Percentiles rank a stretch among this genome's conserved stretches.
Evolutionary conservation across 2,113 vertebrate genomes (phyloP).

Genomic region (Macrotis lagotis): DNA sequence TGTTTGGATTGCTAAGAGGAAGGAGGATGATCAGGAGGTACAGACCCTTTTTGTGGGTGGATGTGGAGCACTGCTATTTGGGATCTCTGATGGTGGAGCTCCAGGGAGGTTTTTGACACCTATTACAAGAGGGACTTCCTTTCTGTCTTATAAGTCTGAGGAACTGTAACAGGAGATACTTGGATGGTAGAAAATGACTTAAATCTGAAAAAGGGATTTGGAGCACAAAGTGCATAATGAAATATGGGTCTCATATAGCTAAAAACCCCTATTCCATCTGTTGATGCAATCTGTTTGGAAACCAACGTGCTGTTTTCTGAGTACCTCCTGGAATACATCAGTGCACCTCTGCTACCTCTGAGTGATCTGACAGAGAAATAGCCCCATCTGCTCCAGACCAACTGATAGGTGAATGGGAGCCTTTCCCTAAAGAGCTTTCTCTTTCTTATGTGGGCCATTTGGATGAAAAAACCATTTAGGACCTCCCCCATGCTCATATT

Average conservation of each 20-base stretch:
- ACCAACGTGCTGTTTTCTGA: too few species aligned
- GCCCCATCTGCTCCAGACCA: too few species aligned
- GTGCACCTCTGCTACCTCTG: not conserved
- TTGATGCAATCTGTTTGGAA: not conserved
- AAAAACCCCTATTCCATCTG: not conserved
- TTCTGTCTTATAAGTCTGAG: not conserved
- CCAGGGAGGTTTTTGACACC: not conserved
- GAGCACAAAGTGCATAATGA: not conserved
- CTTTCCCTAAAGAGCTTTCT: not conserved
- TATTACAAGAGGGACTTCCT: not conserved
- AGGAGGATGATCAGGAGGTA: conserved; percentile 87
- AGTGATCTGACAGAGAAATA: too few species aligned
- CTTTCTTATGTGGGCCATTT: not conserved
- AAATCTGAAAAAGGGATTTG: not conserved
- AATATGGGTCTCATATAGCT: too few species aligned
- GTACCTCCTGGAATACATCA: too few species aligned
- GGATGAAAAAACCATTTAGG: not conserved
- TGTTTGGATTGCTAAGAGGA: conserved; percentile 90
- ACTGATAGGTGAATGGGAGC: too few species aligned
- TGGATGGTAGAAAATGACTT: not conserved
- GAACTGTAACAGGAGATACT: not conserved
- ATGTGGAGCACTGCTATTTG: not conserved
- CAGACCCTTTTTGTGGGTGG: not conserved
- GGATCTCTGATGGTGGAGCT: too few species aligned
- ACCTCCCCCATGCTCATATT: not conserved